phyloP scores from a whole-genome alignment of 2,113 vertebrate genomes.

The Plotosus lineatus region DNA sequence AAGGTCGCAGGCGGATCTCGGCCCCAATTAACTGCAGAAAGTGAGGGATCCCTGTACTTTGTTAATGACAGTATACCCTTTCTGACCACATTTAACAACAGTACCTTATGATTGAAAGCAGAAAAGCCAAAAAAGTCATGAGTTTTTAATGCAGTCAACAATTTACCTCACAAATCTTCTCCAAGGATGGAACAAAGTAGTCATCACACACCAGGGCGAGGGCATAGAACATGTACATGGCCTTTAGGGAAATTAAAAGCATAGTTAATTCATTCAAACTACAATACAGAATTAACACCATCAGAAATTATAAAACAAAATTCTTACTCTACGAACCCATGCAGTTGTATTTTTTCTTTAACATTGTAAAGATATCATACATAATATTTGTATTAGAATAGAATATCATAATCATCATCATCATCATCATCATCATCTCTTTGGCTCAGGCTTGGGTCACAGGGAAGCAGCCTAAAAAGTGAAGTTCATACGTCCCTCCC shows the following conservation, averaged over 20 bases:
- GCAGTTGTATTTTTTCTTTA: not conserved
- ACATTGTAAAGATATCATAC: too few relatives aligned
- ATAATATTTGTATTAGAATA: too few relatives aligned
- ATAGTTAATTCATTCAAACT: constrained; percentile 18
- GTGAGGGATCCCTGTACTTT: too few relatives aligned
- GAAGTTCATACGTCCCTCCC: too few relatives aligned
- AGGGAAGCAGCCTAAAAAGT: too few relatives aligned
- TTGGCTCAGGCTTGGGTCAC: too few relatives aligned
- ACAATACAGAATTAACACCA: not conserved
- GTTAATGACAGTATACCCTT: not conserved
- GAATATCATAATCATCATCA: too few relatives aligned
- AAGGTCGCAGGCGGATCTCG: too few relatives aligned
- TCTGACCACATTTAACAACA: not conserved
- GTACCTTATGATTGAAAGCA: not conserved
- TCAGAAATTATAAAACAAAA: not conserved
- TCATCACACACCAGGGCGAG: constrained; percentile 95
- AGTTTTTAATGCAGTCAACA: not conserved
- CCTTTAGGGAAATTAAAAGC: constrained; percentile 70
- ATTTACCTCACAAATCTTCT: constrained; percentile 94
- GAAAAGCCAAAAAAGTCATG: not conserved
- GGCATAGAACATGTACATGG: constrained; percentile 97
- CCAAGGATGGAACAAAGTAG: constrained; percentile 95
- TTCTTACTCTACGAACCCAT: not conserved
- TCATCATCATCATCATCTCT: too few relatives aligned
- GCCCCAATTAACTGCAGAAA: too few relatives aligned